Conservation (phyloP, 2,113 vertebrate species). For the Toxotes chatareus region DNA sequence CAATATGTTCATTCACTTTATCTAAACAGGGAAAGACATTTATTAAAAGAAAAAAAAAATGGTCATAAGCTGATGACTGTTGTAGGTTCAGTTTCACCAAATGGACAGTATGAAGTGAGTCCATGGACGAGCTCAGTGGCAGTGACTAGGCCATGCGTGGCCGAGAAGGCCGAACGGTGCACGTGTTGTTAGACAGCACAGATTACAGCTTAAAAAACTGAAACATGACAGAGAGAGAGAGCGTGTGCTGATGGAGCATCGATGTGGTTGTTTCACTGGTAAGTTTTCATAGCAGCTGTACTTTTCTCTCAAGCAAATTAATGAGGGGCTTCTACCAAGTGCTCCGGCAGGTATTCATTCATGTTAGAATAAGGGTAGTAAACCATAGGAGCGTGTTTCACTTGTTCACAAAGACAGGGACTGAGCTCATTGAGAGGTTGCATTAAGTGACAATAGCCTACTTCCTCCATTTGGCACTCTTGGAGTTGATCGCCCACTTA, state of each 20-base stretch:
- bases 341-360: background rate
- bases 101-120: background rate
- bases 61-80: background rate
- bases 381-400: background rate
- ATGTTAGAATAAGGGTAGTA: background rate
- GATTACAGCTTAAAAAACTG: background rate
- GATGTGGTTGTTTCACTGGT: background rate
- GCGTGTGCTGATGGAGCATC: background rate
- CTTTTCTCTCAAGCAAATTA: background rate
- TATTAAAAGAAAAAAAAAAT: background rate
- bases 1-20: background rate
- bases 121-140: background rate
- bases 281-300: no score
- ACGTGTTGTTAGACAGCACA: no score
- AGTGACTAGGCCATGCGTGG: background rate
- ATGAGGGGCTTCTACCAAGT: background rate
- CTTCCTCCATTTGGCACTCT: background rate
- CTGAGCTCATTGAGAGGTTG: no score
- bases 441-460: no score
- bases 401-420: background rate
- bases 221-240: background rate
- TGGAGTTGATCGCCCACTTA: background rate
- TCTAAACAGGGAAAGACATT: background rate
- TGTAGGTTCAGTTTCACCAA: background rate
- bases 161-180: background rate